Evolutionary conservation across 2,113 vertebrate genomes (phyloP), one percentile per base, ranked within the genome.

Genomic region (Lepus europaeus): DNA sequence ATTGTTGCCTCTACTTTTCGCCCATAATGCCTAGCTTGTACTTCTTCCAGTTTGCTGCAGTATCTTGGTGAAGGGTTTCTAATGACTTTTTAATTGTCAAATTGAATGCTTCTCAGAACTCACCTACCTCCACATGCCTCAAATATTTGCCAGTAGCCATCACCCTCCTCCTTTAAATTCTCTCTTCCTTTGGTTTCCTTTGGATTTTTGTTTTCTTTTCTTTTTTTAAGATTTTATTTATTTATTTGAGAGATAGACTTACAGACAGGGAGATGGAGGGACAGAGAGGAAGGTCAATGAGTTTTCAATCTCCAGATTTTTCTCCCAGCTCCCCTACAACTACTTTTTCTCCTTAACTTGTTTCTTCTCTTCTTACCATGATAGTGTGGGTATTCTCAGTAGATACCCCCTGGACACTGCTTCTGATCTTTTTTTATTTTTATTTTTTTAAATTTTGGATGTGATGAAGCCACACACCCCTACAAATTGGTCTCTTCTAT

Each of bases 51-150:
- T 88, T 77, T 92, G 81, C 23, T 76, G 68, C 92, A 84, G 51
- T 29, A 74, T 36, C 45, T 25, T 59, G 69, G 73, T 78, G 89
- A 39, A 93, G 89, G 39, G 51, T 66, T 92, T 93, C 16, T 36
- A 23, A 73, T 89, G 33, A 74, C 31, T 92, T 92, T 5, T 33
- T 66, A 73, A 87, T 63, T 64, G 29, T 78, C 29, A 86, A 73
- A 73, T 70, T 27, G 74, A 93, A 88, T 88, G 16, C 25, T 85
- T 87, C 76, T 83, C 70, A 70, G 64, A 94, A 95, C 20, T 63
- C 6, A 76, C 45, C 12, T 19, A 14, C 77, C 77, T 68, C 72
- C 27, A 3, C 72, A 53, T 83, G 36, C 78, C 23, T 79, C 76
- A 94, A 83, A 84, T 33, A 79, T 25, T 79, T 70, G 33, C 16